Evolutionary conservation across 2,797 vertebrate genomes (phyloP).

Genomic region (Sebastes oblongus): DNA sequence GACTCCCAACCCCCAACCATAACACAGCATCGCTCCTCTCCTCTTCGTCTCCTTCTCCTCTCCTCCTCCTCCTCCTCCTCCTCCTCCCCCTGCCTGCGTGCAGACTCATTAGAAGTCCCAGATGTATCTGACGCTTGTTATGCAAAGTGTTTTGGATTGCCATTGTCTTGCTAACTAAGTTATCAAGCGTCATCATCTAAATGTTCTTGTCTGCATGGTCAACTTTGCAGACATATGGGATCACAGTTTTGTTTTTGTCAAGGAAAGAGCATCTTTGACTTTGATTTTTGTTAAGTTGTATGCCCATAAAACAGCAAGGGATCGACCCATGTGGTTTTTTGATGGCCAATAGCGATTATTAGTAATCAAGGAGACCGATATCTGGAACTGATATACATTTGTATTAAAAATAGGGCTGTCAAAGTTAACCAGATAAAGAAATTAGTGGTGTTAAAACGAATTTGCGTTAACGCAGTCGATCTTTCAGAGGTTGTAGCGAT

Average conservation of each 20-base stretch:
- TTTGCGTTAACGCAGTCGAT: too few relatives aligned
- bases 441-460: too few relatives aligned
- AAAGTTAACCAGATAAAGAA: too few relatives aligned
- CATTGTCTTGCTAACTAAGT: constrained; percentile 43
- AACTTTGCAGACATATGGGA: neutral
- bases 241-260: neutral
- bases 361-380: neutral
- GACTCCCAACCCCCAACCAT: constrained; percentile 66
- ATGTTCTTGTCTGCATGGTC: constrained; percentile 9
- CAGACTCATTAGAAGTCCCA: constrained; percentile 35
- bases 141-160: constrained; percentile 40
- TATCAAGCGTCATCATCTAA: constrained; percentile 11
- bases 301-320: neutral
- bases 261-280: neutral
- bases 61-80: neutral
- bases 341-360: neutral
- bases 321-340: neutral
- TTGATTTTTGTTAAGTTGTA: neutral
- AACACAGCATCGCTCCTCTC: constrained; percentile 24
- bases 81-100: neutral
- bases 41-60: neutral
- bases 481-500: too few relatives aligned
- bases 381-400: neutral
- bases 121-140: constrained; percentile 42
- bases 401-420: too few relatives aligned